Base-by-base conservation (phyloP, 2,888 invertebrate genomes). In the Euphydryas editha region DNA sequence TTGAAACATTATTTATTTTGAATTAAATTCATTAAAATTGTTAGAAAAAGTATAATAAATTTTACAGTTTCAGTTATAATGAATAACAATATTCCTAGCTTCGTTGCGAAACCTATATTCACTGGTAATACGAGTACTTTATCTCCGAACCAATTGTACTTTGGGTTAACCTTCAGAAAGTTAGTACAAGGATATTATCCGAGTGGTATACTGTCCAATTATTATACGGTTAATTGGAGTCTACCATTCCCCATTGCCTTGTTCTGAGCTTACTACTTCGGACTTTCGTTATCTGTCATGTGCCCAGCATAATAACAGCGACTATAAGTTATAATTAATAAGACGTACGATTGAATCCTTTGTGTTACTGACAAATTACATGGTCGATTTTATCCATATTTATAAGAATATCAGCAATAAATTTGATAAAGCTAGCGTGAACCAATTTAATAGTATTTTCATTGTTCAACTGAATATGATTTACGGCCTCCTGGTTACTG, bases 151-250 rank as follows among this genome's bases (percentile, higher is more conserved):
- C 59, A 42, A 57, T 61, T 65, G 54, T 7, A 58, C 7, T 65
- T 59, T 58, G 20, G 20, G 62, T 49, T 60, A 62, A 61, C 67
- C 62, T 70, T 65, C 60, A 63, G 17, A 46, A 65, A 60, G 54
- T 42, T 58, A 60, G 62, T 67, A 70, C 47, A 65, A 44, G 39
- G 64, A 62, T 68, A 70, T 71, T 75, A 70, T 71, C 72, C 62
- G 74, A 80, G 78, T 75, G 73, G 82, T 81, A 81, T 87, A 86
- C 83, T 80, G 82, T 88, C 83, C 85, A 86, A 87, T 89, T 87
- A 87, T 81, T 83, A 84, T 90, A 88, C 90, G 91, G 86, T 87
- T 90, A 91, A 92, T 92, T 92, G 91, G 89, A 81, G 82, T 76
- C 86, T 86, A 90, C 87, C 88, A 85, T 84, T 87, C 83, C 79